Conservation (phyloP, 2,797 vertebrate species). For the Nannoperca obscura region DNA sequence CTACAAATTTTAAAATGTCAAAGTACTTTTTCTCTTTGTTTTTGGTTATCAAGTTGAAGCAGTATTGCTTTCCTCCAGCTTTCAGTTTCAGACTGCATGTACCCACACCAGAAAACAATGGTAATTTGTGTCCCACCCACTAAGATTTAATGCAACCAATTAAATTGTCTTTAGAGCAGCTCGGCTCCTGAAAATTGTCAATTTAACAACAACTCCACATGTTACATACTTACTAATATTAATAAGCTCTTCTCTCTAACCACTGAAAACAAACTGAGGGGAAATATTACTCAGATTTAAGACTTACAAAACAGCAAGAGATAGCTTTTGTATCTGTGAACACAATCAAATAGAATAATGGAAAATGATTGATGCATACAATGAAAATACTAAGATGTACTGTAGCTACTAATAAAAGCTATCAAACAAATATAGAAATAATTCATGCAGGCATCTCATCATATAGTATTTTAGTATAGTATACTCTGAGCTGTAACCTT, state of each 20-base stretch:
- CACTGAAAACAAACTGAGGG: conserved; percentile 15
- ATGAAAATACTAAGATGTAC: conserved; percentile 24
- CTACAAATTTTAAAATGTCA: not conserved
- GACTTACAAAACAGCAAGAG: conserved; percentile 44
- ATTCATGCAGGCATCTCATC: conserved; percentile 36
- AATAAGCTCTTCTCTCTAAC: conserved; percentile 21
- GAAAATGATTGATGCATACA: not conserved
- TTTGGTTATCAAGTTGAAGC: not conserved
- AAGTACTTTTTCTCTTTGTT: not conserved
- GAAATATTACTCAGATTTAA: conserved; percentile 47
- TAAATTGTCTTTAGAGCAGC: conserved; percentile 4
- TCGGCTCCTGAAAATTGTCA: conserved; percentile 7
- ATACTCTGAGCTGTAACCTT: conserved; percentile 48
- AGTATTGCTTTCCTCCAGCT: not conserved
- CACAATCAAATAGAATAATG: conserved; percentile 6
- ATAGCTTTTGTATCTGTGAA: not conserved
- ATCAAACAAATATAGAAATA: conserved; percentile 21
- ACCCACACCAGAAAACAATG: not conserved
- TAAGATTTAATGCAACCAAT: conserved; percentile 10
- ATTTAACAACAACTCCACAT: not conserved
- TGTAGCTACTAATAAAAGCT: conserved; percentile 26
- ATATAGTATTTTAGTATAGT: conserved; percentile 11
- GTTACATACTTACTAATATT: not conserved
- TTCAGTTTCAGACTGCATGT: not conserved
- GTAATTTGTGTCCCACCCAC: not conserved